phyloP scores from a whole-genome alignment of 2,888 invertebrate species.

The Eurytoma adleriae region DNA sequence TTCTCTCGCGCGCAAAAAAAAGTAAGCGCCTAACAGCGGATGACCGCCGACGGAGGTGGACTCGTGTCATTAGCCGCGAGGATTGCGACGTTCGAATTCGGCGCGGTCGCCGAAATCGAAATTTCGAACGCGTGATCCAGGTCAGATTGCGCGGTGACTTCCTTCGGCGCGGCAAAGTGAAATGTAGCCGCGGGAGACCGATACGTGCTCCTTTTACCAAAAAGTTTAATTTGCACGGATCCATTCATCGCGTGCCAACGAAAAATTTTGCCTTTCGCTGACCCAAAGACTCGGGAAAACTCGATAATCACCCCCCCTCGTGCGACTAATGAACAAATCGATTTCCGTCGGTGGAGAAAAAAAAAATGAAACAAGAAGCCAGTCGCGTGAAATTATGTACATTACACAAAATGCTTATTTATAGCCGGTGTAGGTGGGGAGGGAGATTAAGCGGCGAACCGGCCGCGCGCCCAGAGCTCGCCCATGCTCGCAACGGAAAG shows the following conservation, averaged over 20 bases:
- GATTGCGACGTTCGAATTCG: neutral
- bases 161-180: no score
- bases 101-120: neutral
- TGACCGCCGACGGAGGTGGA: no score
- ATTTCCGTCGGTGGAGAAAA: neutral
- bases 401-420: neutral
- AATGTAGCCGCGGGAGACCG: no score
- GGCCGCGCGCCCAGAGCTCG: slow-evolving; percentile 17
- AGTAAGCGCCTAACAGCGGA: no score
- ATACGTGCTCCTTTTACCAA: no score
- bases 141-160: no score
- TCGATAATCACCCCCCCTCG: neutral
- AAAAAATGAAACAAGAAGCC: neutral
- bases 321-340: neutral
- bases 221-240: no score
- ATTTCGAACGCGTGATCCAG: neutral
- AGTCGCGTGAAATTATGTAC: slow-evolving; percentile 1
- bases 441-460: slow-evolving; percentile 41
- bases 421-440: neutral
- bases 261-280: no score
- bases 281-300: neutral
- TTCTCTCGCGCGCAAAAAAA: neutral
- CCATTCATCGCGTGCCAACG: no score
- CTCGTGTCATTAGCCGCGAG: no score
- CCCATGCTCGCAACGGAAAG: neutral